A percentile compares a stretch with the other conserved stretches of the same genome.
Evolutionary conservation across 2,797 vertebrate genomes (phyloP).

Genomic region (Poeciliopsis paucimaculata): DNA sequence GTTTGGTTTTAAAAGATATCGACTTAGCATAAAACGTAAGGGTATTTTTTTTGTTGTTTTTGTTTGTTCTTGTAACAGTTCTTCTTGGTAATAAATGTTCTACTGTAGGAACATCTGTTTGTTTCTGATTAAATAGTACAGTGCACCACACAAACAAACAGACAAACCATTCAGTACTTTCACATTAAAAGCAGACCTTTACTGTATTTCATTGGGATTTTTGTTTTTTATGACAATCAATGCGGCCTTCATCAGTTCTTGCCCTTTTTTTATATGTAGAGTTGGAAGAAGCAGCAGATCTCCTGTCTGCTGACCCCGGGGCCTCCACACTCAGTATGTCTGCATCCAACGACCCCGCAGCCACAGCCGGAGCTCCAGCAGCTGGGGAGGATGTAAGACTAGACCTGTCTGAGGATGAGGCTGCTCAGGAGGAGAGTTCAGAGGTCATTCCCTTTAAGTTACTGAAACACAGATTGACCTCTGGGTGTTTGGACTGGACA

Average conservation of each 20-base stretch:
- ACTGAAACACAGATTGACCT: no score
- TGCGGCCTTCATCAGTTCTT: not conserved
- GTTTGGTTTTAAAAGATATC: not conserved
- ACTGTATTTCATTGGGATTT: not conserved
- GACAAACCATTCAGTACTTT: not conserved
- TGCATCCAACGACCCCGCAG: slow-evolving; percentile 34
- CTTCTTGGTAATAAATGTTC: not conserved
- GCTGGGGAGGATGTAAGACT: slow-evolving; percentile 74
- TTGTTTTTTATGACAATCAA: not conserved
- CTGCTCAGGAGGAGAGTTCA: slow-evolving; percentile 78
- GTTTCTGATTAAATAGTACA: not conserved
- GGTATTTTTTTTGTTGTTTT: not conserved
- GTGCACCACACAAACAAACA: not conserved
- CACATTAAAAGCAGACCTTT: not conserved
- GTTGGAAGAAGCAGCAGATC: slow-evolving; percentile 85
- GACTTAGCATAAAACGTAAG: not conserved
- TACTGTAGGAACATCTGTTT: not conserved
- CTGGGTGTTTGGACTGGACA: not conserved
- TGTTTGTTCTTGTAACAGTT: not conserved
- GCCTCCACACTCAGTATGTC: slow-evolving; percentile 77
- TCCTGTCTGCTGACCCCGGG: slow-evolving; percentile 79
- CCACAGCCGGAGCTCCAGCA: slow-evolving; percentile 28
- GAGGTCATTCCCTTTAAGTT: slow-evolving; percentile 67
- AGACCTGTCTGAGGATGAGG: slow-evolving; percentile 80
- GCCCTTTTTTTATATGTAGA: slow-evolving; percentile 67